Evolutionary conservation across 1,140 invertebrate genomes (phyloP).

Genomic region (Drosophila trapezifrons): DNA sequence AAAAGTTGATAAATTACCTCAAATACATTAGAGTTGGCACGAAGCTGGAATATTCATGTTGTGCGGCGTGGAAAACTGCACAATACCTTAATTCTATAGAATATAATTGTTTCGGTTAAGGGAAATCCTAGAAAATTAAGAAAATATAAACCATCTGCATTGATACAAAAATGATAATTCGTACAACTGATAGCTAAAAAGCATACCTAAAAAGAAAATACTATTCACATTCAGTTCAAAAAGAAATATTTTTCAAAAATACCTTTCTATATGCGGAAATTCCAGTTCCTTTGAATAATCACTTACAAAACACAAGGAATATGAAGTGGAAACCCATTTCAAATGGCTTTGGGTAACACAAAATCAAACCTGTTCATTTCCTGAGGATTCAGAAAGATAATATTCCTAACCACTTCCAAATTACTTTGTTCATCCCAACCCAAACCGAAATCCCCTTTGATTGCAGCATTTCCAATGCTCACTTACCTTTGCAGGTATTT

Average conservation of each 20-base stretch:
- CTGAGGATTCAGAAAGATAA: slow-evolving; percentile 16
- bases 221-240: too few relatives aligned
- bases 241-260: not conserved
- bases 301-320: not conserved
- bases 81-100: not conserved
- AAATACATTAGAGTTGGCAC: slow-evolving; percentile 51
- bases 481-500: slow-evolving; percentile 63
- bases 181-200: not conserved
- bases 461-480: slow-evolving; percentile 37
- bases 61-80: not conserved
- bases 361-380: slow-evolving; percentile 31
- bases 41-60: slow-evolving; percentile 1
- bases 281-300: not conserved
- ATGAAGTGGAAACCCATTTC: slow-evolving; percentile 4
- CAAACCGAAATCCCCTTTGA: slow-evolving; percentile 25
- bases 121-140: not conserved
- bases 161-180: not conserved
- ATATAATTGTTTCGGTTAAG: slow-evolving; percentile 6
- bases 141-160: too few relatives aligned
- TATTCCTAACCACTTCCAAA: slow-evolving; percentile 39
- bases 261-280: not conserved
- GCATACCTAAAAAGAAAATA: not conserved
- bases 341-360: not conserved
- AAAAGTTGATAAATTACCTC: slow-evolving; percentile 68
- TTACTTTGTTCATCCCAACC: slow-evolving; percentile 33